Evolutionary conservation across 2,888 invertebrate species (phyloP).

Genomic region (Diarsia dahlii): DNA sequence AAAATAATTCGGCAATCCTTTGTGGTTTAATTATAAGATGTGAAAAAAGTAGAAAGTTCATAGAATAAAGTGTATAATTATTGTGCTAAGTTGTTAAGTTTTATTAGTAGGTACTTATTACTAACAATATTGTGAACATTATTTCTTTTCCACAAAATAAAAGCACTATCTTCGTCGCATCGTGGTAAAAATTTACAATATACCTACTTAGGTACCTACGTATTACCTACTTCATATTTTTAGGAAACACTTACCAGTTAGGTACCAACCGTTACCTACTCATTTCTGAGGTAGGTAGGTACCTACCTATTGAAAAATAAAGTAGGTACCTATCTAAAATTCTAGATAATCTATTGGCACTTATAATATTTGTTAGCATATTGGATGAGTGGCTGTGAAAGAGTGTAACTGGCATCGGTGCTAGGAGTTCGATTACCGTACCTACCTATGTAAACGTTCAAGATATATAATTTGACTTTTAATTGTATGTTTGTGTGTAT

Average conservation of each 20-base stretch:
- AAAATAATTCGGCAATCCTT: constrained; percentile 24
- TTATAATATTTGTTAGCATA: too few relatives aligned
- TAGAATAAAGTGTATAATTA: background rate
- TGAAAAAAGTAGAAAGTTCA: constrained; percentile 34
- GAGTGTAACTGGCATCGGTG: background rate
- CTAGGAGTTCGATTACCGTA: background rate
- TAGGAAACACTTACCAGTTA: background rate
- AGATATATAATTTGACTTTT: too few relatives aligned
- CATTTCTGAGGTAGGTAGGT: background rate
- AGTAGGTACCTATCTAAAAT: too few relatives aligned
- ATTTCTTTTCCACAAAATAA: constrained; percentile 26
- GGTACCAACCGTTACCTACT: background rate
- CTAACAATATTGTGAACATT: constrained; percentile 23
- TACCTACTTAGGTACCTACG: background rate
- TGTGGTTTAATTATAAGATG: constrained; percentile 28
- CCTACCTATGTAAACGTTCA: background rate
- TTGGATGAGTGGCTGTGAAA: background rate
- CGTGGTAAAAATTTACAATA: too few relatives aligned
- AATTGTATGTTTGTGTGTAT: too few relatives aligned
- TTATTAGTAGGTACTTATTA: background rate
- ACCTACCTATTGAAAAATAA: background rate
- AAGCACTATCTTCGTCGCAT: constrained; percentile 25
- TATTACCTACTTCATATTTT: background rate
- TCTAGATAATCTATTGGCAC: too few relatives aligned
- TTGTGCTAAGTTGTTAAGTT: background rate